phyloP scores from a whole-genome alignment of 2,113 vertebrate genomes.

The Phaetusa simplex region DNA sequence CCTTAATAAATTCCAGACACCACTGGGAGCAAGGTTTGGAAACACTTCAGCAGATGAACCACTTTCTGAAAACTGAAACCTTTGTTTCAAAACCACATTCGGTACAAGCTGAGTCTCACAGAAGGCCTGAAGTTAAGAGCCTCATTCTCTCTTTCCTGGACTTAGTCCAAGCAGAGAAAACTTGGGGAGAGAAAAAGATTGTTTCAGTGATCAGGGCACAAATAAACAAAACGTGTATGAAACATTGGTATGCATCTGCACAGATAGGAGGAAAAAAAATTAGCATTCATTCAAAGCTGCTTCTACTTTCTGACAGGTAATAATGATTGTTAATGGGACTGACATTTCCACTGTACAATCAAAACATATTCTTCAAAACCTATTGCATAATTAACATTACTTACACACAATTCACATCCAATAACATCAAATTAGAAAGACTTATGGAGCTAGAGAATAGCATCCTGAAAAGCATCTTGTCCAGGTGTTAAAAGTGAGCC shows the following conservation, averaged over 20 bases:
- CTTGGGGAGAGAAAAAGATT: not conserved
- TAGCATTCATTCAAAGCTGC: slow-evolving; percentile 49
- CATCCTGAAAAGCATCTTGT: not conserved
- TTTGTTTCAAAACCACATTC: not conserved
- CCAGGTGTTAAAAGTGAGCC: not conserved
- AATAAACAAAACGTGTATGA: not conserved
- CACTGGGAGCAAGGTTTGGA: not conserved
- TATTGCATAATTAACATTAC: slow-evolving; percentile 65
- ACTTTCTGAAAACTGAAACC: not conserved
- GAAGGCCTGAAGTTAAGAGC: not conserved
- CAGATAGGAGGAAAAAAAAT: not conserved
- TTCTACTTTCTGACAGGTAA: slow-evolving; percentile 59
- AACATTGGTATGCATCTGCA: slow-evolving; percentile 39
- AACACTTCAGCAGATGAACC: not conserved
- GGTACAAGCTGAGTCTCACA: not conserved
- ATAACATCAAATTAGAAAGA: slow-evolving; percentile 58
- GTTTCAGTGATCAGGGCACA: not conserved
- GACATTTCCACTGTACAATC: slow-evolving; percentile 69
- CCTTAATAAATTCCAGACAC: slow-evolving; percentile 6
- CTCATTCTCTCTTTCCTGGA: not conserved
- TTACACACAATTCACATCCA: slow-evolving; percentile 60
- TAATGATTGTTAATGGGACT: slow-evolving; percentile 73
- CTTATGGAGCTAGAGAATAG: not conserved
- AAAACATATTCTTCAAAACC: slow-evolving; percentile 69
- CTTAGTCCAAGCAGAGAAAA: not conserved